Evolutionary conservation across 2,113 vertebrate species (phyloP), one percentile per base, ranked within the genome.

Genomic region (Pygoscelis antarcticus): DNA sequence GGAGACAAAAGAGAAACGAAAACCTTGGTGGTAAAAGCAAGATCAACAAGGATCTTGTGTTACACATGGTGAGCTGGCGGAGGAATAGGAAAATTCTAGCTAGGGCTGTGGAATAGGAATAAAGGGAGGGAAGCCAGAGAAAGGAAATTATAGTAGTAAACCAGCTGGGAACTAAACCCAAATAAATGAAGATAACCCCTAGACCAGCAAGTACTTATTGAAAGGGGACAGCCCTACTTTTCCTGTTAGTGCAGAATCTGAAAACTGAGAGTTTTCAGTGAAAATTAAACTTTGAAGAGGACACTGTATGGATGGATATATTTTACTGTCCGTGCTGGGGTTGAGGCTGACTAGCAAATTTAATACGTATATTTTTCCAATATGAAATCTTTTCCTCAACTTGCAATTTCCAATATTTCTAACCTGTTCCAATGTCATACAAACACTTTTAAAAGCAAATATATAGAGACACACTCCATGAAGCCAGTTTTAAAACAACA

Each of bases 61-160:
- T 51, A 51, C 7, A 11, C 0, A 0, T 49, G n/a, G 44, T 57
- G 30, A 86, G 8, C 14, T 20, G 42, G 30, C 2, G 2, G 29
- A 88, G 30, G 14, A 88, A 77, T 17, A n/a, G 14, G 40, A 51
- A 72, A 79, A 65, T 61, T 88, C 36, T 90, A 40, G 11, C 4
- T 17, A 52, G 13, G 7, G 2, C 23, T 19, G 8, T 4, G 7
- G 20, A 87, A 25, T 2, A 60, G 2, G 22, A 94, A 68, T 54
- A 52, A 46, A 36, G 11, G 12, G 7, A 78, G 3, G 29, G 10
- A 83, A 85, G 44, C 6, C 46, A 52, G 36, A 80, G 61, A 72
- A 49, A 68, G 27, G 16, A 36, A 87, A 64, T 18, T 46, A 13
- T 6, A 49, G 9, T 22, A 29, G 11, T 14, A 80, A 92, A 75